A percentile compares a stretch with the other conserved stretches of the same genome.
Evolutionary conservation across 2,888 invertebrate species (phyloP).

Genomic region (Spodoptera exigua): DNA sequence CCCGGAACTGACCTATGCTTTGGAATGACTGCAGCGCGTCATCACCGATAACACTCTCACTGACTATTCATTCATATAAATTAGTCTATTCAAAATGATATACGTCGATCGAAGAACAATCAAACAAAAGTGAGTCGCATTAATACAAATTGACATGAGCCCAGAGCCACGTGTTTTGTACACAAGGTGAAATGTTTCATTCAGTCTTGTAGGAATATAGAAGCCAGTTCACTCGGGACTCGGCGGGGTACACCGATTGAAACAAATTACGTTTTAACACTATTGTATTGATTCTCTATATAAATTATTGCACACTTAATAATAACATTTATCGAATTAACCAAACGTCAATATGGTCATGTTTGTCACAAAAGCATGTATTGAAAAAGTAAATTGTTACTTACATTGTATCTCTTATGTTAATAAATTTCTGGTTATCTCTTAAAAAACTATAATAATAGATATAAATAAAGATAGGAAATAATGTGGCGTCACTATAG

Average conservation of each 20-base stretch:
- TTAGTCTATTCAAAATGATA: constrained; percentile 65
- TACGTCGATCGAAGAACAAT: constrained; percentile 59
- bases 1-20: constrained; percentile 48
- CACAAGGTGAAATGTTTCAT: constrained; percentile 81
- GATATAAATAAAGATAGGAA: constrained; percentile 85
- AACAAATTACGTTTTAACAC: constrained; percentile 77
- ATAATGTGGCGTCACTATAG: constrained; percentile 82
- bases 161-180: constrained; percentile 73
- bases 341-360: constrained; percentile 65
- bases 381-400: constrained; percentile 65
- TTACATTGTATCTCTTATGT: constrained; percentile 70
- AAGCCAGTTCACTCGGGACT: constrained; percentile 78
- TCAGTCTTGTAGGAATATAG: constrained; percentile 84
- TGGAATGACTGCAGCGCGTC: constrained; percentile 46
- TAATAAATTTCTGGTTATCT: constrained; percentile 71
- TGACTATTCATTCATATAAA: constrained; percentile 48
- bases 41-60: constrained; percentile 32
- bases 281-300: constrained; percentile 81
- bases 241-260: constrained; percentile 76
- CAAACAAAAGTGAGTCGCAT: constrained; percentile 64
- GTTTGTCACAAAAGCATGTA: constrained; percentile 70
- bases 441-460: constrained; percentile 80
- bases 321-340: constrained; percentile 73
- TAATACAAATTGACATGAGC: constrained; percentile 82
- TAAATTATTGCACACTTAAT: constrained; percentile 86